Conservation (phyloP, 2,797 vertebrate genomes). For the Crenuchus spilurus region DNA sequence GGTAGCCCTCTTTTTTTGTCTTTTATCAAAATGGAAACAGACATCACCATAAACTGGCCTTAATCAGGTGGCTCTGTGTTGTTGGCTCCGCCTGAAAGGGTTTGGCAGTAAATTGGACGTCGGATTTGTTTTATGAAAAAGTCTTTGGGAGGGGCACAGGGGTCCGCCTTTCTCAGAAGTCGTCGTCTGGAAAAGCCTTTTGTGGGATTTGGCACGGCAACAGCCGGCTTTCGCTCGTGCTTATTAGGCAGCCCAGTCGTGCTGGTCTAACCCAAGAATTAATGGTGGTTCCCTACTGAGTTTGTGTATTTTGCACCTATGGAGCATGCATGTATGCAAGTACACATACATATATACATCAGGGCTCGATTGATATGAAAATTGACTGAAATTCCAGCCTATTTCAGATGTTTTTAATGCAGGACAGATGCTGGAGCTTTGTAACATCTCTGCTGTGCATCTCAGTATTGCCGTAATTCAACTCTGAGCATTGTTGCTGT, state of each 20-base stretch:
- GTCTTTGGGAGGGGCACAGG: conserved; percentile 56
- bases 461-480: conserved; percentile 14
- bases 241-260: conserved; percentile 44
- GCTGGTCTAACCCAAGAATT: conserved; percentile 49
- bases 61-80: conserved; percentile 77
- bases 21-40: conserved; percentile 73
- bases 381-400: too few relatives aligned
- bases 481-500: conserved; percentile 8
- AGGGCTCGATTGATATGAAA: too few relatives aligned
- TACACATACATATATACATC: too few relatives aligned
- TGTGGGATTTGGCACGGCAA: conserved; percentile 72
- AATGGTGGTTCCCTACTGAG: conserved; percentile 24
- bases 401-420: background rate
- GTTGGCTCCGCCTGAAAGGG: conserved; percentile 78
- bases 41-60: conserved; percentile 69
- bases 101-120: conserved; percentile 77
- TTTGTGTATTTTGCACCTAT: too few relatives aligned
- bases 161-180: conserved; percentile 67
- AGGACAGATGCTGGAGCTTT: background rate
- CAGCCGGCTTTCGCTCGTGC: conserved; percentile 65
- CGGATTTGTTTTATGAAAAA: conserved; percentile 71
- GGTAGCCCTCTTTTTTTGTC: conserved; percentile 48
- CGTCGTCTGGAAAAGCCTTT: conserved; percentile 74
- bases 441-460: background rate
- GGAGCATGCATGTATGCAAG: background rate